Base-by-base conservation (phyloP, 2,113 vertebrate species). In the Acanthochromis polyacanthus region DNA sequence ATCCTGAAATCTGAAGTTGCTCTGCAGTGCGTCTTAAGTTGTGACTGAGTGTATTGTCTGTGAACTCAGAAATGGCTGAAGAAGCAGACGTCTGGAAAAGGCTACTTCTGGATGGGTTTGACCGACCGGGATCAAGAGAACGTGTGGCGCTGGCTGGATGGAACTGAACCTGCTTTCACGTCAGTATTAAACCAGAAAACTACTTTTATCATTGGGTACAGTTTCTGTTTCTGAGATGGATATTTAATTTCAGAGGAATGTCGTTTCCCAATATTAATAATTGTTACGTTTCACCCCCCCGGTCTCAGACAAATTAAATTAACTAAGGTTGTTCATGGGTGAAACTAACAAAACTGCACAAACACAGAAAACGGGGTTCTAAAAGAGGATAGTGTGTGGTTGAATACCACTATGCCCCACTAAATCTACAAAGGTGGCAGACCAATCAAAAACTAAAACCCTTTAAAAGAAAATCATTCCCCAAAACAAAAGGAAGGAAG, bases 51-150 rank as follows among this genome's bases (percentile, higher is more conserved):
- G 3, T 23, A 48, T 57, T 50, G 23, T 75, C 45, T 83, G 50
- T 81, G 61, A 88, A 88, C 90, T 89, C 72, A 99, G 98, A 94
- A 94, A 96, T 99, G 97, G 96, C 88, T 99, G 71, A 95, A 94
- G 90, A 96, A 91, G 64, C 95, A 97, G 83, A 94, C 91, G 6
- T 22, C 74, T 10, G 95, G 94, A 46, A 96, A 94, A 87, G 96
- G 96, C 10, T 97, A 93, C 89, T 96, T 97, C 91, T 99, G 98
- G 98, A 96, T 99, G 50, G 98, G 97, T 56, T 94, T 99, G 80
- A 98, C 97, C 0, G 97, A 99, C 85, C 89, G 43, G 8, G 93
- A 93, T 52, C 90, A 93, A 20, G 97, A 98, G 91, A 94, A 93
- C 22, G 92, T 93, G 23, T 99, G 98, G 98, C 95, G 89, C 75